These are phyloP conservation scores for Argyrosomus japonicus DNA, from an alignment of 2,113 vertebrate species.

Conservation along the genomic window DNA sequence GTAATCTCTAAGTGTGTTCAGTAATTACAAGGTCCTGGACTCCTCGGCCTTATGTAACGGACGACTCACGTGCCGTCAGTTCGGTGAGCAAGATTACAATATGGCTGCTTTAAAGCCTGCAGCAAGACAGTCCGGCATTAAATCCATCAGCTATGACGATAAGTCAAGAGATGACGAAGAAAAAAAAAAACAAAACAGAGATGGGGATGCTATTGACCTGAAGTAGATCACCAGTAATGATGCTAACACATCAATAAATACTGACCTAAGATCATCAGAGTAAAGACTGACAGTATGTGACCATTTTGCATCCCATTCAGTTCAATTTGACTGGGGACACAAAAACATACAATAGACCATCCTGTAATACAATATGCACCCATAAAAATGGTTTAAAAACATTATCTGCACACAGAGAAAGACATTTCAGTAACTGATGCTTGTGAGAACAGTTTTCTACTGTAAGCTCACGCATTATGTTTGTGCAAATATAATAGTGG, in stretches of 20 bases:
- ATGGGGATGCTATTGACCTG: neutral
- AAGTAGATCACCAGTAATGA: neutral
- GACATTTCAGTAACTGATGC: neutral
- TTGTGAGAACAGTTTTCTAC: neutral
- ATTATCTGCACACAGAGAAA: neutral
- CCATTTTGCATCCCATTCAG: neutral
- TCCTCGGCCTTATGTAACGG: constrained; percentile 67
- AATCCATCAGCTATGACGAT: neutral
- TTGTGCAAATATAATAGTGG: neutral
- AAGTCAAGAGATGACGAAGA: neutral
- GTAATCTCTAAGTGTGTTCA: constrained; percentile 79
- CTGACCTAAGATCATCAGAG: neutral
- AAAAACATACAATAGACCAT: neutral
- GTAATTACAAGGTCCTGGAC: constrained; percentile 78
- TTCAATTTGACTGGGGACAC: neutral
- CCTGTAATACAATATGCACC: neutral
- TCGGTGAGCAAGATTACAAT: constrained; percentile 63
- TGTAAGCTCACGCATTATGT: neutral
- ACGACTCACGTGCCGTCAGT: constrained; percentile 60
- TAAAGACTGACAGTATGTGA: neutral
- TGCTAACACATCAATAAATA: neutral
- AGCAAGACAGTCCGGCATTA: constrained; percentile 1
- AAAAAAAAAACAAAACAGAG: neutral
- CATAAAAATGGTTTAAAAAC: neutral
- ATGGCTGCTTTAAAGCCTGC: constrained; percentile 56